Percentiles rank a stretch among this genome's conserved stretches.
Conservation (phyloP, 2,888 invertebrate species). For the Epinotia brunnichana region DNA sequence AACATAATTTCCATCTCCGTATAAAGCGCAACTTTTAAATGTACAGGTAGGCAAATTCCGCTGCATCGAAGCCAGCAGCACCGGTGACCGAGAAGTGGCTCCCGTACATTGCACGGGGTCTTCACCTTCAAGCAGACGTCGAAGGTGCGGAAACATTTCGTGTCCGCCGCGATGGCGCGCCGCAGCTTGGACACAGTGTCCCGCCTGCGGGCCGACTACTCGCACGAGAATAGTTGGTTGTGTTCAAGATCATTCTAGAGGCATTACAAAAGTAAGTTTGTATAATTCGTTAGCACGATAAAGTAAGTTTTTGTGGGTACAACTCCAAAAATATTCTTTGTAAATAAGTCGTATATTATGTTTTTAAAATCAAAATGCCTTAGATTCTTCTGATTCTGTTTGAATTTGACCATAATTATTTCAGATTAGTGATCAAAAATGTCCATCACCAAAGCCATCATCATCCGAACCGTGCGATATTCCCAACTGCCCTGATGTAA, state of each 20-base stretch:
- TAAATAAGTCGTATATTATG: no score
- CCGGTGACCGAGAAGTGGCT: constrained; percentile 85
- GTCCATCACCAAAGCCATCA: constrained; percentile 65
- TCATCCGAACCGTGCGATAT: constrained; percentile 68
- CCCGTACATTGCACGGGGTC: constrained; percentile 82
- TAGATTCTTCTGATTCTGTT: no score
- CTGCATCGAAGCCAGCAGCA: constrained; percentile 86
- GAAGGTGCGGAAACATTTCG: constrained; percentile 89
- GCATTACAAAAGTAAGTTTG: constrained; percentile 71
- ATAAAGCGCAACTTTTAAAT: not conserved
- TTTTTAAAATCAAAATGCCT: no score
- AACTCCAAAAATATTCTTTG: no score
- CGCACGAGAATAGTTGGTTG: constrained; percentile 90
- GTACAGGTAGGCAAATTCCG: constrained; percentile 86
- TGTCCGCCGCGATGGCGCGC: constrained; percentile 93
- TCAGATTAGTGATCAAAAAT: constrained; percentile 75
- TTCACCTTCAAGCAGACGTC: constrained; percentile 82
- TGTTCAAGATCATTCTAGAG: constrained; percentile 83
- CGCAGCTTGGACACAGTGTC: constrained; percentile 90
- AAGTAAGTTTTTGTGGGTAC: no score
- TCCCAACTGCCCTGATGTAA: constrained; percentile 64
- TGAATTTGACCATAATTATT: constrained; percentile 29
- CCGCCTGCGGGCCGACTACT: constrained; percentile 89
- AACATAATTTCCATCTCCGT: not conserved
- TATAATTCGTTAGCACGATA: not conserved